These are phyloP conservation scores for Ceratosolen solmsi DNA, from an alignment of 1,140 invertebrate genomes.

Conservation along the genomic window DNA sequence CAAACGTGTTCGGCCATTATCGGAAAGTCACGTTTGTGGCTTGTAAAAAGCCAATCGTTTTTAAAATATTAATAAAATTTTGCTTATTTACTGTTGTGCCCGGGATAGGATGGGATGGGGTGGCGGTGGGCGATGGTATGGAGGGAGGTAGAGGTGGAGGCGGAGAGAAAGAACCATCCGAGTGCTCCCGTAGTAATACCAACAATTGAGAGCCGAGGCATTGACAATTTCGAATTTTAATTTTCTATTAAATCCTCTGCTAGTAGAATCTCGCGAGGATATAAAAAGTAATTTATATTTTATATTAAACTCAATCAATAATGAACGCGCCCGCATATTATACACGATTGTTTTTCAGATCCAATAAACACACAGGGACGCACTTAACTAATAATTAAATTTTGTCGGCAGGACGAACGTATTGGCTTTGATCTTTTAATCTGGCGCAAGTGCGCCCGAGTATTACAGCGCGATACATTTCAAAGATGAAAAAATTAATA, in stretches of 20 bases:
- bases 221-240: not conserved
- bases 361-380: constrained; percentile 15
- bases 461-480: not conserved
- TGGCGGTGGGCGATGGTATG: not conserved
- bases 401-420: constrained; percentile 15
- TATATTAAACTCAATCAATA: constrained; percentile 4
- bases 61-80: constrained; percentile 40
- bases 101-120: too few relatives aligned
- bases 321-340: not conserved
- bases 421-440: constrained; percentile 50
- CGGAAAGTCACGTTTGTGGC: constrained; percentile 33
- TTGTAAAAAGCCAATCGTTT: constrained; percentile 15
- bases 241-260: not conserved
- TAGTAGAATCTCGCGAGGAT: not conserved
- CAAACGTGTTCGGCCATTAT: constrained; percentile 28
- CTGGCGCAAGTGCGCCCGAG: constrained; percentile 4
- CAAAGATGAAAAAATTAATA: constrained; percentile 48
- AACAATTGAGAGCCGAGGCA: not conserved
- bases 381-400: constrained; percentile 49
- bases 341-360: not conserved
- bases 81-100: not conserved
- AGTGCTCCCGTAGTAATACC: not conserved
- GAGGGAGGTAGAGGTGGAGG: not conserved
- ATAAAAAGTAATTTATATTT: not conserved
- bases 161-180: too few relatives aligned